These are phyloP conservation scores for Callocephalon fimbriatum DNA, from an alignment of 2,113 vertebrate species.

Conservation along the genomic window DNA sequence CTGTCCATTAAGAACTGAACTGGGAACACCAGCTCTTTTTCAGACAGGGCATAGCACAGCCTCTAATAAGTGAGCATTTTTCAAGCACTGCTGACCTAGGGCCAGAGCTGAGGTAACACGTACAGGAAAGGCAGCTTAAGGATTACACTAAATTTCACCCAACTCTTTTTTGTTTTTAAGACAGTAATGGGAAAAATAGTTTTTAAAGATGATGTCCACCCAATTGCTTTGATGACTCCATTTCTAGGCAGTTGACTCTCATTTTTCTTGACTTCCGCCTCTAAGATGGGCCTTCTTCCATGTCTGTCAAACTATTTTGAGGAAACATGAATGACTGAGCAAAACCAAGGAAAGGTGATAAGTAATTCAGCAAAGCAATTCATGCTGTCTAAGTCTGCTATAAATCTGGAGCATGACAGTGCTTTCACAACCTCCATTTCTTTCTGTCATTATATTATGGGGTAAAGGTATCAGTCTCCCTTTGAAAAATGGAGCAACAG, in stretches of 20 bases:
- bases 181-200: not conserved
- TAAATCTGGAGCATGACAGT: not conserved
- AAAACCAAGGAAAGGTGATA: not conserved
- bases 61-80: not conserved
- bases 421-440: not conserved
- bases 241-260: not conserved
- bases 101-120: not conserved
- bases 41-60: not conserved
- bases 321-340: not conserved
- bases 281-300: not conserved
- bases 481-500: not conserved
- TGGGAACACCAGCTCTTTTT: not conserved
- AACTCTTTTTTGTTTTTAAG: not conserved
- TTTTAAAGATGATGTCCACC: not conserved
- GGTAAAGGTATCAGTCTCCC: not conserved
- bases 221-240: not conserved
- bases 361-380: not conserved
- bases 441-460: not conserved
- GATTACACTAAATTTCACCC: not conserved
- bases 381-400: not conserved
- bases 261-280: not conserved
- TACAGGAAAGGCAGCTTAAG: not conserved
- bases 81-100: not conserved
- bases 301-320: not conserved
- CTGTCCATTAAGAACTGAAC: conserved; percentile 32